Conservation (phyloP, 2,888 invertebrate genomes). For the Sinhomidia bicolor region DNA sequence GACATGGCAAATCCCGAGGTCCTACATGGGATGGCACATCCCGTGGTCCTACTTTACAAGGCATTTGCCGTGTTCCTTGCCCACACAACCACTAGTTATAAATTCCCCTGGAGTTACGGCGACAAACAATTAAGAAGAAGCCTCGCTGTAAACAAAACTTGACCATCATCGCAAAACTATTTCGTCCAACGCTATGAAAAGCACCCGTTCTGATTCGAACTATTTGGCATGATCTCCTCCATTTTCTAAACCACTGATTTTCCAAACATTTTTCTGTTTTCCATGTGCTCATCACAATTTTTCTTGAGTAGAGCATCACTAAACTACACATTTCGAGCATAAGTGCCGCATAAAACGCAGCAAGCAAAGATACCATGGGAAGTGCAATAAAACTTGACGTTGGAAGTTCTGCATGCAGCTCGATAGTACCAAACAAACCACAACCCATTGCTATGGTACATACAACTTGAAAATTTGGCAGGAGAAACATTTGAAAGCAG, state of each 20-base stretch:
- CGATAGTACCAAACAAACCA: conserved; percentile 12
- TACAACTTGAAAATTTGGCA: conserved; percentile 13
- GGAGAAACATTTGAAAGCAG: conserved; percentile 21
- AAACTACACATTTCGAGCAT: conserved; percentile 33
- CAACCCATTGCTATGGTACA: conserved; percentile 4
- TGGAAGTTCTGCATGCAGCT: conserved; percentile 8
- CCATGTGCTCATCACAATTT: background rate
- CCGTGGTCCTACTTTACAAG: too few relatives aligned
- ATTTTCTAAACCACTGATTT: background rate
- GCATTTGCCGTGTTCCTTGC: too few relatives aligned
- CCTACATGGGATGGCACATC: too few relatives aligned
- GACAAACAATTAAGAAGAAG: conserved; percentile 32
- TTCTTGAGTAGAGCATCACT: background rate
- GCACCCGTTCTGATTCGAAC: background rate
- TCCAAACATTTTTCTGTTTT: background rate
- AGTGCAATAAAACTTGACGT: background rate
- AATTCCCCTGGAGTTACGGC: background rate
- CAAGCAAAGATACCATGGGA: background rate
- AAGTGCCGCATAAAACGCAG: background rate
- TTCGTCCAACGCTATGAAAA: conserved; percentile 2
- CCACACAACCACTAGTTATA: background rate
- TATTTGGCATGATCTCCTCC: background rate
- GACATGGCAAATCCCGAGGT: too few relatives aligned
- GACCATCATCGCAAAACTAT: background rate
- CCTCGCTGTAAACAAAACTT: conserved; percentile 39